Percentiles rank a stretch among this genome's conserved stretches.
Conservation (phyloP, 2,113 vertebrate species). For the Onychostruthus taczanowskii region DNA sequence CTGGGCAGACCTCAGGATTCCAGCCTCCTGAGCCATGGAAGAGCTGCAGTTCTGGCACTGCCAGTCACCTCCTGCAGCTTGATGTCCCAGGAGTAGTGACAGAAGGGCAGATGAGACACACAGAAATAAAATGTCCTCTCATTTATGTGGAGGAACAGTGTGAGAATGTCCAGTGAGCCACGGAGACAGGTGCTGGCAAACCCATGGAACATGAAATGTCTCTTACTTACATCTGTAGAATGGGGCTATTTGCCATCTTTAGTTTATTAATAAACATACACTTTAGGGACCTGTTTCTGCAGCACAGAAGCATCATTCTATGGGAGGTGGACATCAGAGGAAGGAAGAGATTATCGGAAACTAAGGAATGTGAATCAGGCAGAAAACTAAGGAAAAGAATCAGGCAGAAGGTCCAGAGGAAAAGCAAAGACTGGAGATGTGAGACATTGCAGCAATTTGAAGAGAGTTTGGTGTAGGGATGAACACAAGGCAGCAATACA, state of each 20-base stretch:
- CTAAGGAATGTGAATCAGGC: background rate
- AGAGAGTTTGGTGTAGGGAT: background rate
- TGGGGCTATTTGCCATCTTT: background rate
- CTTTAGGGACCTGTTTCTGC: background rate
- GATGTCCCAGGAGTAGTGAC: background rate
- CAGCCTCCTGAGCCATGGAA: background rate
- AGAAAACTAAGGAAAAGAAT: background rate
- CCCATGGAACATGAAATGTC: background rate
- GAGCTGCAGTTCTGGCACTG: background rate
- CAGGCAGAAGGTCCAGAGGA: background rate
- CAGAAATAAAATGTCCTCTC: background rate
- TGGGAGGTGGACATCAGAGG: background rate
- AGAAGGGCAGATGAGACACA: background rate
- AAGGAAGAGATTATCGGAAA: background rate
- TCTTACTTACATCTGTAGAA: background rate
- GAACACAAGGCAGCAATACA: background rate
- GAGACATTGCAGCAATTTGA: background rate
- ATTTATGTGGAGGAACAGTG: background rate
- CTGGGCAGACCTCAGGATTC: background rate
- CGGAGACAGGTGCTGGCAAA: background rate
- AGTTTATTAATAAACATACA: background rate
- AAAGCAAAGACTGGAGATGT: background rate
- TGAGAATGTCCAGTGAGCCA: background rate
- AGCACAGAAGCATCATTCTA: background rate
- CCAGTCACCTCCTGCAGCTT: background rate